Base-by-base conservation (phyloP, 2,888 invertebrate species). In the Stenotaenia linearis region DNA sequence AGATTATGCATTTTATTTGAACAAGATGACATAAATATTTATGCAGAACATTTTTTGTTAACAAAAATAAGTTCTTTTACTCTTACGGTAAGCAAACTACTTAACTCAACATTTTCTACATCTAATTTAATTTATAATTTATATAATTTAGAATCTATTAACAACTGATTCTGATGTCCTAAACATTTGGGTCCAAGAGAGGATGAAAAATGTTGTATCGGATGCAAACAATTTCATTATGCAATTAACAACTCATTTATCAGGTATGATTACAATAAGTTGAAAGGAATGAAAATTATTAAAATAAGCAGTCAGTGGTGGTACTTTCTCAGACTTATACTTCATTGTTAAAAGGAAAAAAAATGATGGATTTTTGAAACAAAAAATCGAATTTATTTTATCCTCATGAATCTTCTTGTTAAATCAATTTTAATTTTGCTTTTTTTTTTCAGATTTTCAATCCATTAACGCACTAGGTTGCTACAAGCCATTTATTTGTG, bases 21-120 rank as follows among this genome's bases (percentile, higher is more conserved):
- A 30, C 80, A 80, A 78, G 80, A 80, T 25, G 80, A 80, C 35
- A 30, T 80, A 25, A 80, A 80, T 25, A 79, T 80, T 9, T 80
- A 78, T 78, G 80, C 80, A 12, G 80, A 80, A 78, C 69, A 45
- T 18, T 35, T 21, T 23, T 12, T 18, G 37, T 77, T 77, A 10
- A 40, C 35, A 32, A 35, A 77, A 21, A 37, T 35, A 21, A 18
- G 21, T 77, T n/a, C 37, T 9, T 32, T 15, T 21, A 5, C 12
- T 32, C 32, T 75, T 25, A 2, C 15, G 25, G 75, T 77, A 77
- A 77, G 23, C 1, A 77, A 77, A 77, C 12, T 32, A 18, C 75
- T 28, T 5, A 25, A 28, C 30, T 75, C 5, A 18, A n/a, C n/a
- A n/a, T n/a, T n/a, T 18, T 12, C 23, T 18, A 56, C 9, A 21